Base-by-base conservation (phyloP, 2,797 vertebrate genomes). In the Coreius guichenoti region DNA sequence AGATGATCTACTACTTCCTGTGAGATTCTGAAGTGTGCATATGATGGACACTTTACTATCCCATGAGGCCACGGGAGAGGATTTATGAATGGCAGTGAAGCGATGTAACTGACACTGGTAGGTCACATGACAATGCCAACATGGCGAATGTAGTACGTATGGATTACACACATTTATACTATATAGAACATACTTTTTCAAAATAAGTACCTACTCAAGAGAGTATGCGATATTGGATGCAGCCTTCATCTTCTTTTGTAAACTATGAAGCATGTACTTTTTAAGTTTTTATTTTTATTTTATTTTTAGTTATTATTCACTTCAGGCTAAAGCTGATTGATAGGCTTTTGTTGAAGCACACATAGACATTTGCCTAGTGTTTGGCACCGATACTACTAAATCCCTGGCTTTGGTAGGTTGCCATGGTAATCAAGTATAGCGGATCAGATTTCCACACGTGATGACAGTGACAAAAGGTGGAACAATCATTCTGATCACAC, bases 391-490 rank as follows among this genome's bases (percentile, higher is more conserved):
- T 83, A 51, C 72, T 54, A 56, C 86, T 79, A 82, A 91, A 89
- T 89, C 84, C 78, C 79, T 17, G 47, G 80, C 43, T 86, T 83
- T 80, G 85, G 83, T 85, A 76, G 61, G 91, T 90, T 89, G 72
- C 87, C 86, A 90, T 90, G 84, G 87, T 82, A 90, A 88, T 87
- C 39, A 19, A 89, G 81, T 85, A 80, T 90, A 88, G 75, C 72
- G 86, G 86, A 90, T 87, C 80, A 84, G 87, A 83, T 83, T 86
- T 88, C 26, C 80, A 81, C 83, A 61, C 65, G 11, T 72, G 47
- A 81, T 79, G 87, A 84, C 73, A 72, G 70, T 86, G 82, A 85
- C 79, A 84, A 87, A 76, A 83, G 58, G 80, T 80, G 80, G 65
- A 86, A 83, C 70, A 84, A 86, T 70, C 81, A 26, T 80, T 80